Base-by-base conservation (phyloP, 2,113 vertebrate species). In the Okapia johnstoni region DNA sequence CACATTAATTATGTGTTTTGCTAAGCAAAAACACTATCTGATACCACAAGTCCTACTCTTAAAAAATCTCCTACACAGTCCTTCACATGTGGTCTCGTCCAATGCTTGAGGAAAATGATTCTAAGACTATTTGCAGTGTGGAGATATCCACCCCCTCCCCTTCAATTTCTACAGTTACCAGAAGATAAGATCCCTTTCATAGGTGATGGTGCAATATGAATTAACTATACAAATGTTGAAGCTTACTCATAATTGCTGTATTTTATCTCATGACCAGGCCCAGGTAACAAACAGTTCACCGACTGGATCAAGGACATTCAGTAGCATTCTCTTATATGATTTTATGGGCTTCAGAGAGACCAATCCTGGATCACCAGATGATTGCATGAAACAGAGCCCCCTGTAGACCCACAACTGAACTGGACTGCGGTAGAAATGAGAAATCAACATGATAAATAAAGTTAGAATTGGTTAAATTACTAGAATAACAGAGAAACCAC, bases 131-230 rank as follows among this genome's bases (percentile, higher is more conserved):
- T 7, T 54, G 23, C 7, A 14, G 12, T n/a, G 5, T 54, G 10
- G 30, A 25, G 17, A 8, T 13, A 0, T 4, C 14, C 1, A 70
- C n/a, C 10, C 2, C 0, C 58, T n/a, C 25, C 2, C 6, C 12
- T 23, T 15, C 15, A 54, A 14, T 61, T 70, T 90, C 50, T 95
- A 36, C 7, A 66, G 26, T 57, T 92, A 85, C 2, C 43, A 43
- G 30, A 57, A 88, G 80, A 52, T 52, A 57, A 15, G 33, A 43
- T 50, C 1, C 11, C 9, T 52, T 86, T 79, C 10, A 17, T 12
- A 58, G 5, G 14, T n/a, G 13, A 25, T 6, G 15, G 7, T 80
- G 28, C 17, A 85, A 63, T 61, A 54, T 10, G 26, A 60, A 80
- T 26, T 48, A 46, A 76, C 13, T 19, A 21, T 4, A 30, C 19